Evolutionary conservation across 2,113 vertebrate genomes (phyloP).

Genomic region (Psettodes erumei): DNA sequence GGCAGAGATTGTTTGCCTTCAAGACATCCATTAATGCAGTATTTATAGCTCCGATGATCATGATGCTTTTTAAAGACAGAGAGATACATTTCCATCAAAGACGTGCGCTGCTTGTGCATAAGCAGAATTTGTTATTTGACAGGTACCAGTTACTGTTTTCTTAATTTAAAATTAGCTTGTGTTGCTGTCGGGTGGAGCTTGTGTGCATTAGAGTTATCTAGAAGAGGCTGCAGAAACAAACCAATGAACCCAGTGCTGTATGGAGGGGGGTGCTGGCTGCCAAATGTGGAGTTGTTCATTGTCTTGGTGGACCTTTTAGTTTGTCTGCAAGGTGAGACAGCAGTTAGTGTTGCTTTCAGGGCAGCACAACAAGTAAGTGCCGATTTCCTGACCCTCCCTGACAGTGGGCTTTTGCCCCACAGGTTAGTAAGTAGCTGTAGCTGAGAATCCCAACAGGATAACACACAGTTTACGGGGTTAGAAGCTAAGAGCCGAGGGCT

Average conservation of each 20-base stretch:
- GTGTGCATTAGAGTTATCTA: background rate
- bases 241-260: background rate
- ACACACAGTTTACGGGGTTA: slow-evolving; percentile 48
- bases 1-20: slow-evolving; percentile 40
- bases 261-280: slow-evolving; percentile 2
- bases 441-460: slow-evolving; percentile 52
- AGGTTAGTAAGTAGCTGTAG: slow-evolving; percentile 62
- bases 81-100: slow-evolving; percentile 32
- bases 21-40: slow-evolving; percentile 40
- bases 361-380: slow-evolving; percentile 75
- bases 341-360: slow-evolving; percentile 67
- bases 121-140: slow-evolving; percentile 29
- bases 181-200: slow-evolving; percentile 3
- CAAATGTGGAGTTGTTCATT: slow-evolving; percentile 21
- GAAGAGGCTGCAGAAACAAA: background rate
- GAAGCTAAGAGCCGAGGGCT: slow-evolving; percentile 50
- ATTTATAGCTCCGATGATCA: slow-evolving; percentile 54
- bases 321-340: slow-evolving; percentile 66
- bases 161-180: slow-evolving; percentile 31
- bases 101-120: slow-evolving; percentile 11
- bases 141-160: slow-evolving; percentile 37
- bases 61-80: slow-evolving; percentile 40
- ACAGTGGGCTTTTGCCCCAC: slow-evolving; percentile 50
- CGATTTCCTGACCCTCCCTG: slow-evolving; percentile 66
- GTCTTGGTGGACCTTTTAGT: slow-evolving; percentile 67